These are phyloP conservation scores for Nomada flava DNA, from an alignment of 2,888 invertebrate genomes.

Conservation along the genomic window DNA sequence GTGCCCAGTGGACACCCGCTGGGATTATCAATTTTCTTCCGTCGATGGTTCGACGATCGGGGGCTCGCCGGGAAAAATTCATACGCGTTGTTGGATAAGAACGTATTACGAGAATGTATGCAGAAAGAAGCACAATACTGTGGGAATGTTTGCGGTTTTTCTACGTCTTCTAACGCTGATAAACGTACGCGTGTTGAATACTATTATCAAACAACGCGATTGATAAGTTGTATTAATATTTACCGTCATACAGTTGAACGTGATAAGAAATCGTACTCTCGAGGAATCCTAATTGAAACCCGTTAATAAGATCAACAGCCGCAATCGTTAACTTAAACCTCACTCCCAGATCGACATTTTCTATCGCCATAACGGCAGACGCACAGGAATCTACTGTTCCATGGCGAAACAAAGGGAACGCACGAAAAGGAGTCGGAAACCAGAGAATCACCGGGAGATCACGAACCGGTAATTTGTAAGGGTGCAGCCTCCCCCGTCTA, in stretches of 20 bases:
- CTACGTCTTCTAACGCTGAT: not conserved
- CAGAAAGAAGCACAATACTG: no score
- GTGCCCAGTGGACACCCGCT: slow-evolving; percentile 18
- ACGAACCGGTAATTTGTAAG: slow-evolving; percentile 70
- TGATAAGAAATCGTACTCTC: slow-evolving; percentile 14
- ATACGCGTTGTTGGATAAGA: not conserved
- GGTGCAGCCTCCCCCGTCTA: slow-evolving; percentile 21
- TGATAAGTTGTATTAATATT: slow-evolving; percentile 17
- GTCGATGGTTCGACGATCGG: slow-evolving; percentile 19
- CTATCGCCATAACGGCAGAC: no score
- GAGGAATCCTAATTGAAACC: not conserved
- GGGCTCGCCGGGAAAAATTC: not conserved
- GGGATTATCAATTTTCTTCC: slow-evolving; percentile 53
- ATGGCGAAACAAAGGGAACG: not conserved
- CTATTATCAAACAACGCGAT: not conserved
- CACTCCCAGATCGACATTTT: no score
- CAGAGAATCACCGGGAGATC: slow-evolving; percentile 49
- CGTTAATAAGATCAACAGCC: not conserved
- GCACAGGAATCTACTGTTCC: no score
- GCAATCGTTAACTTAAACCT: no score
- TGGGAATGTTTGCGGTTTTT: slow-evolving; percentile 8
- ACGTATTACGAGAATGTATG: no score
- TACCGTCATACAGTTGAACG: not conserved
- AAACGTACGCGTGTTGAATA: not conserved
- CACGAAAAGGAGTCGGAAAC: slow-evolving; percentile 17